Evolutionary conservation across 1,140 invertebrate species (phyloP).

Genomic region (Formica selysi): DNA sequence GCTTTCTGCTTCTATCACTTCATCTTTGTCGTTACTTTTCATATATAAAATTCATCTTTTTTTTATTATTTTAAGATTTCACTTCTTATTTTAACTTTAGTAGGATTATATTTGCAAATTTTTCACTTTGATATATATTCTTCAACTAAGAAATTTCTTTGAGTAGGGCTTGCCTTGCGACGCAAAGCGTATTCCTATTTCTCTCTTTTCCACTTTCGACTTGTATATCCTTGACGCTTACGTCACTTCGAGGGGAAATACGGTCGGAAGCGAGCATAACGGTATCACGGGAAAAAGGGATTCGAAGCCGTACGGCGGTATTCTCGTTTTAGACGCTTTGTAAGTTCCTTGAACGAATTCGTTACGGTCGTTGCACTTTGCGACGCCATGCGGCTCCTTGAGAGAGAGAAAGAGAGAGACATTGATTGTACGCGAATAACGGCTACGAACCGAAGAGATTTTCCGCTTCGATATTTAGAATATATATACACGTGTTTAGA

Average conservation of each 20-base stretch:
- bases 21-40: neutral
- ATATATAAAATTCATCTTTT: neutral
- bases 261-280: slow-evolving; percentile 59
- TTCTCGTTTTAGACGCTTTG: slow-evolving; percentile 52
- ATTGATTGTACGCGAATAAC: slow-evolving; percentile 3
- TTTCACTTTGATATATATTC: neutral
- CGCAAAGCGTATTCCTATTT: neutral
- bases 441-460: slow-evolving; percentile 28
- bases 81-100: neutral
- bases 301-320: neutral
- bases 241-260: slow-evolving; percentile 31
- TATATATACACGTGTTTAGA: slow-evolving; percentile 24
- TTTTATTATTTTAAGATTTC: neutral
- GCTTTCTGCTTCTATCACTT: neutral
- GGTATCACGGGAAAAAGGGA: slow-evolving; percentile 60
- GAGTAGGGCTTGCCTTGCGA: neutral
- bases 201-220: neutral
- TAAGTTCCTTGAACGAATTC: slow-evolving; percentile 55
- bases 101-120: neutral
- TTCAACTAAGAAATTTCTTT: neutral
- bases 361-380: slow-evolving; percentile 74
- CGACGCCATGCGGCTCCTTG: slow-evolving; percentile 8
- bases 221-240: slow-evolving; percentile 32
- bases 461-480: slow-evolving; percentile 50
- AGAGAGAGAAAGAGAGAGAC: slow-evolving; percentile 6